Percentiles rank a stretch among this genome's conserved stretches.
These are phyloP conservation scores for Heloderma charlesbogerti DNA, from an alignment of 2,113 vertebrate species.

Conservation along the genomic window DNA sequence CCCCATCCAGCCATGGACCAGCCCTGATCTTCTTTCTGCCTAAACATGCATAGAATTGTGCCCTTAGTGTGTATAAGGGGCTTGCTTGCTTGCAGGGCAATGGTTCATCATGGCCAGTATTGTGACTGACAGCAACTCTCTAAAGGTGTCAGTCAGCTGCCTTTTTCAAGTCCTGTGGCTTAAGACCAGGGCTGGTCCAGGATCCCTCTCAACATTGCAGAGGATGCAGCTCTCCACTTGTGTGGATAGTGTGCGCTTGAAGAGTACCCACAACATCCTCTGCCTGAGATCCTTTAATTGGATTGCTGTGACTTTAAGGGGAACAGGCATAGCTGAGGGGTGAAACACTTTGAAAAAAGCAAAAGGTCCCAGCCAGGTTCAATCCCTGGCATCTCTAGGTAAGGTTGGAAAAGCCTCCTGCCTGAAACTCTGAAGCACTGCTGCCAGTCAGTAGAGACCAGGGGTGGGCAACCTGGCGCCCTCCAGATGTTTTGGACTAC, in stretches of 20 bases:
- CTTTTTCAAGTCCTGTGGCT: not conserved
- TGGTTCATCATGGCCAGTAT: not conserved
- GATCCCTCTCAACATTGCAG: not conserved
- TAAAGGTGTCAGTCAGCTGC: not conserved
- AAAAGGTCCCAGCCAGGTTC: not conserved
- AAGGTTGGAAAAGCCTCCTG: too few relatives aligned
- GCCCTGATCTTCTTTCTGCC: too few relatives aligned
- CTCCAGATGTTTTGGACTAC: not conserved
- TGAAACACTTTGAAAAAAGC: not conserved
- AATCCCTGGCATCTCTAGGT: not conserved
- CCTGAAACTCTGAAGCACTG: not conserved
- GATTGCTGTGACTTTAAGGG: not conserved
- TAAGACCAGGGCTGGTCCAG: not conserved
- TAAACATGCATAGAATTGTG: too few relatives aligned
- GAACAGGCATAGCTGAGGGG: not conserved
- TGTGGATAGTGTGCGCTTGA: not conserved
- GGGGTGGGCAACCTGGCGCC: not conserved
- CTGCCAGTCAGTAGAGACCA: not conserved
- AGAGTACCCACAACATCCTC: not conserved
- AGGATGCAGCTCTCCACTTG: not conserved
- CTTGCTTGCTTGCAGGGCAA: not conserved
- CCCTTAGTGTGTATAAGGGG: not conserved
- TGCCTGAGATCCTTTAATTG: not conserved
- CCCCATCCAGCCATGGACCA: too few relatives aligned
- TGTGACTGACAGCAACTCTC: not conserved